Conservation (phyloP, 2,113 vertebrate species). For the Felis chaus region DNA sequence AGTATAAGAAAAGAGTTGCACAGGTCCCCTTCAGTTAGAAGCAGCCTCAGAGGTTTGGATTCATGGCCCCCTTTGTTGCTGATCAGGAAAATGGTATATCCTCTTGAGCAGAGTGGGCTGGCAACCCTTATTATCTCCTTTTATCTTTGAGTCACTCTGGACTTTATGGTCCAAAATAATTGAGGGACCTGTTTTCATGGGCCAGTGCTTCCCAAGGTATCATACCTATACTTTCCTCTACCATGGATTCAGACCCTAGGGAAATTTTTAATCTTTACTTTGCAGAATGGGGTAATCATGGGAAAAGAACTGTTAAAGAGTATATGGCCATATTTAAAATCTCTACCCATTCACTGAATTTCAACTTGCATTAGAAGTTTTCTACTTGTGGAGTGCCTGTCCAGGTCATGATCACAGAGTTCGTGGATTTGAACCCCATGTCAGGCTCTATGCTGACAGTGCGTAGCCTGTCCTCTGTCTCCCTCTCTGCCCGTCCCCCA, state of each 20-base stretch:
- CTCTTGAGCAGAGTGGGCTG: not conserved
- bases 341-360: not conserved
- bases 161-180: not conserved
- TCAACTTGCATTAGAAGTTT: not conserved
- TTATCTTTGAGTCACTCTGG: not conserved
- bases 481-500: too few relatives aligned
- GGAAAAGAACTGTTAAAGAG: not conserved
- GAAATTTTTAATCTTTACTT: slow-evolving; percentile 28
- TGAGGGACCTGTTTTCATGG: not conserved
- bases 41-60: not conserved
- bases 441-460: too few relatives aligned
- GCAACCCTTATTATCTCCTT: not conserved
- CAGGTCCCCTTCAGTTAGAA: not conserved
- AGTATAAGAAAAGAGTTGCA: not conserved
- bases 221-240: not conserved
- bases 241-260: not conserved
- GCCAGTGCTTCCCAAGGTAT: not conserved
- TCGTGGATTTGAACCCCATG: too few relatives aligned
- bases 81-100: not conserved
- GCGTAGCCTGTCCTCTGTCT: too few relatives aligned
- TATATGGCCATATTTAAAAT: not conserved
- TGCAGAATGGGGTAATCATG: not conserved
- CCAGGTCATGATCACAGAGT: too few relatives aligned
- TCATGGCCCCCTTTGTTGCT: not conserved
- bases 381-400: not conserved